These are phyloP conservation scores for Clunio marinus DNA, from an alignment of 2,888 invertebrate species.

Conservation along the genomic window DNA sequence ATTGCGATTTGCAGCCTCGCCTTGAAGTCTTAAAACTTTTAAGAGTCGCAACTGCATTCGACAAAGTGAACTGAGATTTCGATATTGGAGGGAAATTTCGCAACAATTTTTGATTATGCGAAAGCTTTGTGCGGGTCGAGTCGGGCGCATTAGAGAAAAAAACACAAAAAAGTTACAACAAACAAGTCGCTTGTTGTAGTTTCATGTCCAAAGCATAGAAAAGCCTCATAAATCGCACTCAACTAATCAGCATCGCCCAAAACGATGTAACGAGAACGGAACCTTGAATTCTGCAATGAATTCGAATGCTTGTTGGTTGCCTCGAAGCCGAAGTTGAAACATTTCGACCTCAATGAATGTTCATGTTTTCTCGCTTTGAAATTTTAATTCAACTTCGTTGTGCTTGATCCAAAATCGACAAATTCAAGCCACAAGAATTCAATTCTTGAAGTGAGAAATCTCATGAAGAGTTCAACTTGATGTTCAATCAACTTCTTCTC, in stretches of 20 bases:
- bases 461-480: no score
- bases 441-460: no score
- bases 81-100: no score
- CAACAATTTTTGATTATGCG: no score
- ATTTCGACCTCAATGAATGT: constrained; percentile 1
- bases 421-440: no score
- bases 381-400: no score
- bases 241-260: background rate
- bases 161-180: background rate
- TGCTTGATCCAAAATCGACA: no score
- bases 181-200: background rate
- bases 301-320: background rate
- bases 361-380: constrained; percentile 1
- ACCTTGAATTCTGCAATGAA: background rate
- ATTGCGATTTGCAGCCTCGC: background rate
- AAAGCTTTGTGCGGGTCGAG: no score
- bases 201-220: no score
- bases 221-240: background rate
- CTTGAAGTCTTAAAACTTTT: constrained; percentile 2
- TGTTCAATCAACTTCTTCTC: no score
- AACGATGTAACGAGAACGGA: background rate
- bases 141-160: background rate
- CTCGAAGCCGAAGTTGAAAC: background rate
- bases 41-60: background rate
- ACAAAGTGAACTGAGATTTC: no score